A percentile compares a stretch with the other conserved stretches of the same genome.
Evolutionary conservation across 2,888 invertebrate species (phyloP).

Genomic region (Acanthococcus lagerstroemiae): DNA sequence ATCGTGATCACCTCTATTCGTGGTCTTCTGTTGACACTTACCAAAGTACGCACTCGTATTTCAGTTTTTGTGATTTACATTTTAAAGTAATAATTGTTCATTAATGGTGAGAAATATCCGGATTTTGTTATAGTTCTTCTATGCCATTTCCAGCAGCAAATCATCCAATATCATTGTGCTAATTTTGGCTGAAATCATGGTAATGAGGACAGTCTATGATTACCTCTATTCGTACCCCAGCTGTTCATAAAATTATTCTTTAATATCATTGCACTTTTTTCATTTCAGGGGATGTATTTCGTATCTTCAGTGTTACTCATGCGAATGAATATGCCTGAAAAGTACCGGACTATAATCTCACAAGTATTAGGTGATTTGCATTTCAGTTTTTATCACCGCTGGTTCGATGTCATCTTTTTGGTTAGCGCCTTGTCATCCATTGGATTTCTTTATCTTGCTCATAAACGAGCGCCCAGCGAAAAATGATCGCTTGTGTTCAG

Average conservation of each 20-base stretch:
- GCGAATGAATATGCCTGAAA: constrained; percentile 98
- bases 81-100: neutral
- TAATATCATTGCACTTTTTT: constrained; percentile 33
- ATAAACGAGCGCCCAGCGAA: constrained; percentile 45
- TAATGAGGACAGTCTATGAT: constrained; percentile 38
- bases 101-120: no score
- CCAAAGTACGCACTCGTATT: constrained; percentile 84
- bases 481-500: no score
- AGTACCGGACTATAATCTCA: constrained; percentile 86
- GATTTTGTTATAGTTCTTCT: constrained; percentile 75
- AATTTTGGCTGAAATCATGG: constrained; percentile 95
- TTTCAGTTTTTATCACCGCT: constrained; percentile 97
- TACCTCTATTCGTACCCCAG: neutral
- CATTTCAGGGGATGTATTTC: constrained; percentile 94
- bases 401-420: constrained; percentile 99
- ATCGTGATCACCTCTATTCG: constrained; percentile 96
- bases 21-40: constrained; percentile 87
- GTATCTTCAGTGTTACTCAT: constrained; percentile 93
- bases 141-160: constrained; percentile 96
- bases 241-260: neutral
- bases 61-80: neutral
- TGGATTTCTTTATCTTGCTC: constrained; percentile 87
- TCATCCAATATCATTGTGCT: constrained; percentile 97
- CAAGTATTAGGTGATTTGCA: constrained; percentile 92
- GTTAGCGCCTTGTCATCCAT: constrained; percentile 94